Percentiles rank a stretch among this genome's conserved stretches.
phyloP scores from a whole-genome alignment of 2,888 invertebrate genomes.

The Falcaria lacertinaria region DNA sequence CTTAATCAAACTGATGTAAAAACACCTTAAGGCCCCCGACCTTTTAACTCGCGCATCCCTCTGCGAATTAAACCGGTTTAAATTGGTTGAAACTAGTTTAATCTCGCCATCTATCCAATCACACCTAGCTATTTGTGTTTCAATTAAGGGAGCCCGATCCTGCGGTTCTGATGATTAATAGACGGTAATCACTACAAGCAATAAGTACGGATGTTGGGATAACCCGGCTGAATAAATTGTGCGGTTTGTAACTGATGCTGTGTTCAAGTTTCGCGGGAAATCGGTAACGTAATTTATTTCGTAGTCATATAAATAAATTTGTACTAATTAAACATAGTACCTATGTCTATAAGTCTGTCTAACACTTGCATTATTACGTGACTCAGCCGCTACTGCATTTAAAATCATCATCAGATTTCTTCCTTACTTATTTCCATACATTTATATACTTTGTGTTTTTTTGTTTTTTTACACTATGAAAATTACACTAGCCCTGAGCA shows the following conservation, averaged over 20 bases:
- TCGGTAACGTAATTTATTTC: too few relatives aligned
- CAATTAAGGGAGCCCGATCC: constrained; percentile 61
- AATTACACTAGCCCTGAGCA: too few relatives aligned
- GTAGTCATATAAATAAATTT: too few relatives aligned
- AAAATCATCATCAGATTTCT: too few relatives aligned
- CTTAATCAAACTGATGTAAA: constrained; percentile 31
- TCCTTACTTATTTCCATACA: too few relatives aligned
- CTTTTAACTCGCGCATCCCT: constrained; percentile 43
- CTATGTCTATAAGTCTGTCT: too few relatives aligned
- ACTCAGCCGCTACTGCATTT: too few relatives aligned
- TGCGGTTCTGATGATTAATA: constrained; percentile 62
- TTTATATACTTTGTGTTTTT: too few relatives aligned
- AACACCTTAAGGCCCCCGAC: constrained; percentile 36
- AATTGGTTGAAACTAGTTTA: constrained; percentile 50
- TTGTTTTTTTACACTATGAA: too few relatives aligned
- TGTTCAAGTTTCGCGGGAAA: too few relatives aligned
- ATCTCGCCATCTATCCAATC: constrained; percentile 58
- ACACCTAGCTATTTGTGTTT: constrained; percentile 70
- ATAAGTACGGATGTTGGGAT: background rate
- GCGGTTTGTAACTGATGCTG: background rate
- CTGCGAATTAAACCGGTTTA: constrained; percentile 15
- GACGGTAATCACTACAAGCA: background rate
- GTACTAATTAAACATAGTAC: too few relatives aligned
- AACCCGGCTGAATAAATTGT: background rate
- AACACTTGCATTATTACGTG: too few relatives aligned